Percentiles rank a stretch among this genome's conserved stretches.
These are phyloP conservation scores for Catamblyrhynchus diadema DNA, from an alignment of 2,797 vertebrate species.

Conservation along the genomic window DNA sequence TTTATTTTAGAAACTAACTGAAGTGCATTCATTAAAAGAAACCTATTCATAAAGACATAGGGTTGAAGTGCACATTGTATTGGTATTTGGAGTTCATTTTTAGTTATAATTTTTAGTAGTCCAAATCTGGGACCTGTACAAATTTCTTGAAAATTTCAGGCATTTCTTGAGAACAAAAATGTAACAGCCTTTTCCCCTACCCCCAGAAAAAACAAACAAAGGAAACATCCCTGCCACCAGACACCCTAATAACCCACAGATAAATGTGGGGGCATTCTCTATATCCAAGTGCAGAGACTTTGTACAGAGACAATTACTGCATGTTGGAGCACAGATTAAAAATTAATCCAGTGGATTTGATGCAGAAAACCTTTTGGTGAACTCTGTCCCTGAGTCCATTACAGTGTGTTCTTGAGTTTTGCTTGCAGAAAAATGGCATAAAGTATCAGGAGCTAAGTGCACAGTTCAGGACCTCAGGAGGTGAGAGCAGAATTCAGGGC, in stretches of 20 bases:
- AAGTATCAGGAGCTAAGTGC: neutral
- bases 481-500: neutral
- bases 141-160: neutral
- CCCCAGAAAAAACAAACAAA: neutral
- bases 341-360: constrained; percentile 29
- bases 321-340: constrained; percentile 15
- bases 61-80: neutral
- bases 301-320: neutral
- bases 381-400: neutral
- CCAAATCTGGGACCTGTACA: neutral
- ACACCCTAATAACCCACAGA: rapidly evolving
- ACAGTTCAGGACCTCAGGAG: neutral
- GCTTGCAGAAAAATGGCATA: neutral
- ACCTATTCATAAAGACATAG: rapidly evolving
- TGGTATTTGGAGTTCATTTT: neutral
- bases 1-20: neutral
- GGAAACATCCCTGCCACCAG: rapidly evolving
- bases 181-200: neutral
- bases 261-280: neutral
- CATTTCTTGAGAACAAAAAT: neutral
- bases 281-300: neutral
- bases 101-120: neutral
- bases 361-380: constrained; percentile 1
- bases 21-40: neutral
- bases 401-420: neutral